These are phyloP conservation scores for Onchidella celtica DNA, from an alignment of 2,888 invertebrate genomes.

Conservation along the genomic window DNA sequence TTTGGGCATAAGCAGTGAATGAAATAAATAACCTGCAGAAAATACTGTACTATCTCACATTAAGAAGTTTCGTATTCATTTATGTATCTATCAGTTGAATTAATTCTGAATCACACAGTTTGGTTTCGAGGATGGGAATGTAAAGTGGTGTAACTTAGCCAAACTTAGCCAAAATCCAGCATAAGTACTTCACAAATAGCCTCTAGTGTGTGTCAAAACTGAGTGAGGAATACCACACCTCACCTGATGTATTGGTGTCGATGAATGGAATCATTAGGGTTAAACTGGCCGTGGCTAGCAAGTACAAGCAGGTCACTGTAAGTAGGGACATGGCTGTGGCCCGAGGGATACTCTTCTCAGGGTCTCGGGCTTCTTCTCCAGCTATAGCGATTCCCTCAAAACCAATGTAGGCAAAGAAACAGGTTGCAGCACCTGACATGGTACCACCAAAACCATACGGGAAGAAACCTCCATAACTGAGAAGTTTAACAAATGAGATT, in stretches of 20 bases:
- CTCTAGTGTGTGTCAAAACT: too few species aligned
- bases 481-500: background rate
- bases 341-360: conserved; percentile 78
- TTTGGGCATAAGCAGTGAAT: too few species aligned
- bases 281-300: conserved; percentile 71
- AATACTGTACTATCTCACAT: too few species aligned
- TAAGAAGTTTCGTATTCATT: too few species aligned
- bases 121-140: too few species aligned
- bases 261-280: conserved; percentile 76
- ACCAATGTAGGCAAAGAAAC: conserved; percentile 81
- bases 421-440: conserved; percentile 79
- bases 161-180: too few species aligned
- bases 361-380: conserved; percentile 79
- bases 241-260: conserved; percentile 62
- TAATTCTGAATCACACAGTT: too few species aligned
- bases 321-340: conserved; percentile 74
- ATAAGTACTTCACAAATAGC: too few species aligned
- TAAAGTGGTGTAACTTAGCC: background rate
- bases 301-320: conserved; percentile 74
- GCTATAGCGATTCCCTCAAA: conserved; percentile 81
- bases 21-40: too few species aligned
- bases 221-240: too few species aligned
- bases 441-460: conserved; percentile 80
- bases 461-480: conserved; percentile 77
- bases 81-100: too few species aligned